These are phyloP conservation scores for Hipparchia semele DNA, from an alignment of 2,888 invertebrate species.

Conservation along the genomic window DNA sequence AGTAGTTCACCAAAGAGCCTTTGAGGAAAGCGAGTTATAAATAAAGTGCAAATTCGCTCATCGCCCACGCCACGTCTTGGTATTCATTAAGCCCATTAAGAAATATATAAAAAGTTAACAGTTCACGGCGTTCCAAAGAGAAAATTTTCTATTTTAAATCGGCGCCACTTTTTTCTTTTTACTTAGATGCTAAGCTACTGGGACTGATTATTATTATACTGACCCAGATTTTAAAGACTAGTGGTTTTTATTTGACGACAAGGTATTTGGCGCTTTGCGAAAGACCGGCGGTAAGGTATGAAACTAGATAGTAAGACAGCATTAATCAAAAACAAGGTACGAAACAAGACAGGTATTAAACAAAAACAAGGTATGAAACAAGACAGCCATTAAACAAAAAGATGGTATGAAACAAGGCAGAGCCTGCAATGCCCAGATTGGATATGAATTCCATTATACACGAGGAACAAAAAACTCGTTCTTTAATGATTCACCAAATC, in stretches of 20 bases:
- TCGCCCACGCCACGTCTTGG: constrained; percentile 8
- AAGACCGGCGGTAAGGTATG: neutral
- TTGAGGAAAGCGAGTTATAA: neutral
- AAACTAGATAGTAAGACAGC: neutral
- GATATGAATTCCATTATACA: no score
- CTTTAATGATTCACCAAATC: no score
- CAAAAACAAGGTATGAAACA: neutral
- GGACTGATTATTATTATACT: neutral
- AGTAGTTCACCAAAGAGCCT: constrained; percentile 1
- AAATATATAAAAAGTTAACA: constrained; percentile 8
- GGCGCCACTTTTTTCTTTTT: neutral
- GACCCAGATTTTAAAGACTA: neutral
- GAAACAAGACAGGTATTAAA: neutral
- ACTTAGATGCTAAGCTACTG: no score
- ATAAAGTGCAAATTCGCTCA: neutral
- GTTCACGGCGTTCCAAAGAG: constrained; percentile 8
- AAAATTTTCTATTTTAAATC: constrained; percentile 2
- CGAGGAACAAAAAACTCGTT: no score
- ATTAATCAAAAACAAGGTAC: neutral
- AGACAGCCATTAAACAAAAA: neutral
- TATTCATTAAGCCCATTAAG: constrained; percentile 4
- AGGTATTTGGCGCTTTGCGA: neutral
- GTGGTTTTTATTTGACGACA: neutral
- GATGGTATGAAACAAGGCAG: no score
- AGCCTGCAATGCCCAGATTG: neutral